phyloP scores from a whole-genome alignment of 2,888 invertebrate species.

The Nephrotoma flavescens region DNA sequence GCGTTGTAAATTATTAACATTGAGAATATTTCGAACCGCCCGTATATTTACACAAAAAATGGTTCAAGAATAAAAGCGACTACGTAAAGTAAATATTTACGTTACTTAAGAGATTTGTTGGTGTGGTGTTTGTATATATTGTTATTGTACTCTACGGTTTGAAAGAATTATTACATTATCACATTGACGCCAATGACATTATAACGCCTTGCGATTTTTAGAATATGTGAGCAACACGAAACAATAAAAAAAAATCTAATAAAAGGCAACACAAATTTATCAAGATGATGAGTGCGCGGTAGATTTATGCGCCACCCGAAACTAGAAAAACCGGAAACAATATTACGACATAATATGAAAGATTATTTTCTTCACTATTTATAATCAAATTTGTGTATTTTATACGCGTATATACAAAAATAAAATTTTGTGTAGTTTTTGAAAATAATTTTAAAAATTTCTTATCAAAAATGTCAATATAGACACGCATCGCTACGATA shows the following conservation, averaged over 20 bases:
- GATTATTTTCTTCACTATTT: background rate
- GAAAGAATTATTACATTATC: background rate
- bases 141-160: background rate
- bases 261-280: background rate
- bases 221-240: background rate
- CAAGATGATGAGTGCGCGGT: background rate
- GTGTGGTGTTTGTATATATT: background rate
- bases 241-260: background rate
- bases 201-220: background rate
- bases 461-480: background rate
- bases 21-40: background rate
- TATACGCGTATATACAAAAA: background rate
- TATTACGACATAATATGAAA: background rate
- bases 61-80: background rate
- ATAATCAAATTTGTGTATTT: background rate
- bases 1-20: background rate
- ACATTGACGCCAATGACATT: background rate
- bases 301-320: background rate
- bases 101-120: background rate
- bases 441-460: background rate
- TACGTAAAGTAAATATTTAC: background rate
- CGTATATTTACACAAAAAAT: background rate
- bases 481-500: background rate
- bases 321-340: background rate
- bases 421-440: background rate